Evolutionary conservation across 2,797 vertebrate genomes (phyloP), one percentile per base, ranked within the genome.

Genomic region (Lophotriccus pileatus): DNA sequence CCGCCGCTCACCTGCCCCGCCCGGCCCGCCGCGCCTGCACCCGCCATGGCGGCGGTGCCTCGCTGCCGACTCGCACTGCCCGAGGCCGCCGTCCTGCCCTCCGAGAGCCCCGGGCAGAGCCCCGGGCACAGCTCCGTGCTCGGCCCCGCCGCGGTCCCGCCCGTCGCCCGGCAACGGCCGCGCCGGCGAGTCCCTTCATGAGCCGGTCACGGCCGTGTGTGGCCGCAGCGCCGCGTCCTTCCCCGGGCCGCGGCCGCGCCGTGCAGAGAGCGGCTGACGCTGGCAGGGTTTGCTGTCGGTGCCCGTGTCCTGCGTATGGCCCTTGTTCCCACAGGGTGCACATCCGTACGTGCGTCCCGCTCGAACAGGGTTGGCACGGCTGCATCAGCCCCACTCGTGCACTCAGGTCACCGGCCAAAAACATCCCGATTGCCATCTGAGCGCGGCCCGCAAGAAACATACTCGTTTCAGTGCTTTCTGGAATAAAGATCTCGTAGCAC

Each of bases 361-460:
- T 52, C 4, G 30, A 19, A 2, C 20, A 28, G 55, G 25, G 32
- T 43, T 44, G 63, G 17, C 24, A 7, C 5, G 1, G 7, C 2
- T 52, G 68, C 4, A 8, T 52, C 44, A 20, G 1, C 21, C 8
- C 11, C 6, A 2, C 21, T 46, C 12, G 14, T 36, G n/a, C 1
- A 6, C 4, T 14, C 17, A 16, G 15, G 7, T 50, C 24, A 5
- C 17, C n/a, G 47, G 47, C 24, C 19, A 20, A 17, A 79, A 55
- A 6, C 16, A 23, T 43, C 44, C 34, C 8, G 2, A 14, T 27
- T n/a, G 7, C 10, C 20, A 41, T 43, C 46, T 10, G 30, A 68
- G 28, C 0, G 0, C 23, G 27, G 73, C 50, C 14, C 2, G 0
- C 23, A 28, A 43, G n/a, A 49, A 68, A 59, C 7, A 19, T 6